These are phyloP conservation scores for Terrapene triunguis DNA, from an alignment of 2,113 vertebrate species.

Conservation along the genomic window DNA sequence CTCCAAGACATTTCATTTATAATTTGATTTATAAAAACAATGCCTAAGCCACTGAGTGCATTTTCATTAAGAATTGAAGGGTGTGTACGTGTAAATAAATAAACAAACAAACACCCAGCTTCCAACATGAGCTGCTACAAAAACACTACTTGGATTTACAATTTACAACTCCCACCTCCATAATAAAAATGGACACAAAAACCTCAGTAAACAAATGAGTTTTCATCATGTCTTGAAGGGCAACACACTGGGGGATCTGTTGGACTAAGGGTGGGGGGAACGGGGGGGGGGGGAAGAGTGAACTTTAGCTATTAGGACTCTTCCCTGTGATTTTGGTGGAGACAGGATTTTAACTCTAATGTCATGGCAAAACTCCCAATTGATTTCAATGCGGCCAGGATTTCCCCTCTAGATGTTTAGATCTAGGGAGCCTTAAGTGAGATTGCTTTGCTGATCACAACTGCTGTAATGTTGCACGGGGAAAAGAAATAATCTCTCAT, in stretches of 20 bases:
- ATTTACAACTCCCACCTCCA: not conserved
- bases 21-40: not conserved
- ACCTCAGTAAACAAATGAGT: not conserved
- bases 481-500: too few species aligned
- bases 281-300: too few species aligned
- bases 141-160: not conserved
- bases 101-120: not conserved
- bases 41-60: not conserved
- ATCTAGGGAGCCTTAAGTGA: not conserved
- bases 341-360: not conserved
- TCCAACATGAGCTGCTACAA: not conserved
- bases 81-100: not conserved
- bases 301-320: not conserved
- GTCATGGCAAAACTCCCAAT: not conserved
- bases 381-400: not conserved
- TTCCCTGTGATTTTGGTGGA: not conserved
- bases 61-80: not conserved
- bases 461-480: not conserved
- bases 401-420: not conserved
- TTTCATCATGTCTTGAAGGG: not conserved
- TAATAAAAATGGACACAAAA: not conserved
- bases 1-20: not conserved
- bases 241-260: too few species aligned
- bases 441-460: not conserved
- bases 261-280: not conserved